A percentile compares a stretch with the other conserved stretches of the same genome.
Conservation (phyloP, 2,888 invertebrate species). For the Furcula furcula region DNA sequence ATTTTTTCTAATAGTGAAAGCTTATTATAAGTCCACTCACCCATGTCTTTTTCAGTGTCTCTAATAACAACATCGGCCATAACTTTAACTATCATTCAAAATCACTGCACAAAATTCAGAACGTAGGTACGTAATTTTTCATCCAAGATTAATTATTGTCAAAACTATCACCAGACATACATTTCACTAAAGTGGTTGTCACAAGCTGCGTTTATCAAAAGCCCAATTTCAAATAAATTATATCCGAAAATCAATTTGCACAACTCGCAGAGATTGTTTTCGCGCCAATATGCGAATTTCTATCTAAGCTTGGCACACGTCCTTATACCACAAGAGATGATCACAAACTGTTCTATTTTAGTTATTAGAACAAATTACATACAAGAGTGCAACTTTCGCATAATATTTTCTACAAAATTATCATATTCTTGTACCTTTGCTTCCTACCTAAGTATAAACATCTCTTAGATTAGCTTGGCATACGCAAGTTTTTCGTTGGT, state of each 20-base stretch:
- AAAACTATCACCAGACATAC: too few species aligned
- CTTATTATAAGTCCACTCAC: too few species aligned
- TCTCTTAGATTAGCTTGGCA: too few species aligned
- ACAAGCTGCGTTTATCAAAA: conserved; percentile 12
- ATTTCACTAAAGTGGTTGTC: neutral
- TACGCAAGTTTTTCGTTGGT: neutral
- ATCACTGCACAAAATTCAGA: conserved; percentile 19
- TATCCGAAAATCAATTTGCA: conserved; percentile 9
- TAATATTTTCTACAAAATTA: neutral
- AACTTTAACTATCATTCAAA: conserved; percentile 15
- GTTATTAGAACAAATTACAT: conserved; percentile 45
- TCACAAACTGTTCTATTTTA: conserved; percentile 72
- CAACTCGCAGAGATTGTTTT: conserved; percentile 30
- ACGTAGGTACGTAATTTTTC: conserved; percentile 16
- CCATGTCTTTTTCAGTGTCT: conserved; percentile 29
- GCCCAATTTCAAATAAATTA: conserved; percentile 7
- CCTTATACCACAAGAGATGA: conserved; percentile 46
- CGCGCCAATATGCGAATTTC: conserved; percentile 41
- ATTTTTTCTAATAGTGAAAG: too few species aligned
- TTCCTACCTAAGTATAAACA: too few species aligned
- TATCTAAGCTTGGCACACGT: conserved; percentile 47
- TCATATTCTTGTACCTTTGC: neutral
- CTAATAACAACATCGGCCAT: conserved; percentile 47
- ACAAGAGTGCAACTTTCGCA: conserved; percentile 37
- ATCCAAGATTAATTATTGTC: conserved; percentile 30